These are phyloP conservation scores for Lophius piscatorius DNA, from an alignment of 2,113 vertebrate species.

Conservation along the genomic window DNA sequence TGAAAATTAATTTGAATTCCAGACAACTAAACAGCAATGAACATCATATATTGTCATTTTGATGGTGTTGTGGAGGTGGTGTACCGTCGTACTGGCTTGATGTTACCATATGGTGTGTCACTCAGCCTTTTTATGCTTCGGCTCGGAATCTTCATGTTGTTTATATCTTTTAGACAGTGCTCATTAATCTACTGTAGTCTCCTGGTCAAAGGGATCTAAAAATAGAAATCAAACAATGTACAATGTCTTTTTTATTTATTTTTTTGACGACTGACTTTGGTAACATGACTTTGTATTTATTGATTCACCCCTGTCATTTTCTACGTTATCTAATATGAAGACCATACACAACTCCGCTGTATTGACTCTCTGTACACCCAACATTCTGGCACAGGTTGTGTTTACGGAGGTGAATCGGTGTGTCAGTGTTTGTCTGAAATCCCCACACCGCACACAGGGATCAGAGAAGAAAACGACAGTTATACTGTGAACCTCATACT, in stretches of 20 bases:
- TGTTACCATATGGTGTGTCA: slow-evolving; percentile 2
- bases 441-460: slow-evolving; percentile 47
- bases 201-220: neutral
- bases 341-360: slow-evolving; percentile 8
- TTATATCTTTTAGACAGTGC: slow-evolving; percentile 10
- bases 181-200: slow-evolving; percentile 6
- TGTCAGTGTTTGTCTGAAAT: slow-evolving; percentile 59
- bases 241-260: neutral
- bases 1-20: slow-evolving; percentile 29
- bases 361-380: slow-evolving; percentile 6
- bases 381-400: slow-evolving; percentile 48
- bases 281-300: slow-evolving; percentile 1
- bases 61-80: slow-evolving; percentile 7
- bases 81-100: neutral
- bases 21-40: slow-evolving; percentile 1
- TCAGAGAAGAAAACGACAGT: slow-evolving; percentile 54
- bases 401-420: slow-evolving; percentile 55
- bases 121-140: neutral
- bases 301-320: slow-evolving; percentile 16
- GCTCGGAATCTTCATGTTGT: slow-evolving; percentile 6
- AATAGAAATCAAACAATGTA: neutral
- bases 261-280: slow-evolving; percentile 11
- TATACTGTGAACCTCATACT: slow-evolving; percentile 32
- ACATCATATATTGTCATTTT: slow-evolving; percentile 26
- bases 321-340: slow-evolving; percentile 21